Evolutionary conservation across 2,113 vertebrate genomes (phyloP).

Genomic region (Saguinus imperator): DNA sequence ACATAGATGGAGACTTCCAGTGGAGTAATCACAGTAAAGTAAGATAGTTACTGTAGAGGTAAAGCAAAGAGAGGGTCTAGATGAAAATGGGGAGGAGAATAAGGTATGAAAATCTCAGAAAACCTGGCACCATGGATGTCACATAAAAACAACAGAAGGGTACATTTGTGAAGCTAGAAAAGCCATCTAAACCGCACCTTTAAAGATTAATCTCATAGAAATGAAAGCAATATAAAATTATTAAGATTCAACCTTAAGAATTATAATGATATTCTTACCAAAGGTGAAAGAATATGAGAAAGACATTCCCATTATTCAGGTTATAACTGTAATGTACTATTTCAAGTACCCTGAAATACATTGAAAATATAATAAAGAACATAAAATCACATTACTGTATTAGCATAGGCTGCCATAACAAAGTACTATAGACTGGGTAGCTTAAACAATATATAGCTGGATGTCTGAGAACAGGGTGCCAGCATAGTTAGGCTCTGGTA

Average conservation of each 20-base stretch:
- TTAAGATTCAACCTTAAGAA: too few species aligned
- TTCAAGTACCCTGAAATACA: not conserved
- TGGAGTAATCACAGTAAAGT: not conserved
- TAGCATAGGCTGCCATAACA: not conserved
- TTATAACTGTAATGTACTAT: not conserved
- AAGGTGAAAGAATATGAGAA: not conserved
- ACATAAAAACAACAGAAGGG: not conserved
- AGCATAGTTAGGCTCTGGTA: not conserved
- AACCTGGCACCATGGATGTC: not conserved
- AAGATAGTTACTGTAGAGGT: not conserved
- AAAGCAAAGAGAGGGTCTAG: too few species aligned
- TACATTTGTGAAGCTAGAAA: not conserved
- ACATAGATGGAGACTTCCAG: too few species aligned
- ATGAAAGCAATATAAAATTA: not conserved
- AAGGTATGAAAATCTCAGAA: not conserved
- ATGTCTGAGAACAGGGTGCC: not conserved
- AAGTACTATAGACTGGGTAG: not conserved
- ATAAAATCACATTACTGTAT: not conserved
- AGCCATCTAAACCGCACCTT: not conserved
- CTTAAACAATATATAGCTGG: not conserved
- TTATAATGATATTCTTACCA: not conserved
- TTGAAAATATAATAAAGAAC: not conserved
- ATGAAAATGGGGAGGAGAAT: not conserved
- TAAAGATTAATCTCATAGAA: not conserved
- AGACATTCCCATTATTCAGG: not conserved